Evolutionary conservation across 2,113 vertebrate species (phyloP), one percentile per base, ranked within the genome.

Genomic region (Morone saxatilis): DNA sequence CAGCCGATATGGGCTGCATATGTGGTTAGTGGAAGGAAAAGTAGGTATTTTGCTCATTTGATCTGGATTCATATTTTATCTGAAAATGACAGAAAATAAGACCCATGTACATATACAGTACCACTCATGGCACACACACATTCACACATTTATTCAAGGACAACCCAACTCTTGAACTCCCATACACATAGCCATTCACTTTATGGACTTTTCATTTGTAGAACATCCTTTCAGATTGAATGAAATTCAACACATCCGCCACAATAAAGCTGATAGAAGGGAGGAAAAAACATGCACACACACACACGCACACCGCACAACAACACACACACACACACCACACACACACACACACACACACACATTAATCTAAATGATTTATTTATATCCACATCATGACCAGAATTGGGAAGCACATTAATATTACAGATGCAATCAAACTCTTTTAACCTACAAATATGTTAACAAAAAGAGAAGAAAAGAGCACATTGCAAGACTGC

Each of bases 381-480:
- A 90, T 90, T 90, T 56, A 90, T 86, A 72, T 47, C 54, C 20
- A 63, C 63, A 74, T 78, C 68, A 43, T 53, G 70, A 57, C 59
- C 59, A 78, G 70, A 83, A 85, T 72, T 51, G 61, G 43, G 62
- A 50, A 65, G 51, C 53, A 22, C 73, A 81, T 86, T 71, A 73
- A 87, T 86, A 88, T 85, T 85, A 83, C 47, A 83, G 66, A 83
- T 8, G 45, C 65, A 86, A 78, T 89, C 81, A 83, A 76, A 48
- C 13, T 63, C 45, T 65, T 68, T 59, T 74, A 45, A 57, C 48
- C 47, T 69, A 62, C 60, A 86, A 80, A 73, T 81, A 41, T 80
- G 57, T 54, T 63, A 45, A 51, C 25, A 76, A 43, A 61, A 65
- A 38, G 4, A 72, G 9, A 50, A n/a, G 51, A 36, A 78, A 31